Conservation (phyloP, 2,888 invertebrate genomes). For the Autographa gamma region DNA sequence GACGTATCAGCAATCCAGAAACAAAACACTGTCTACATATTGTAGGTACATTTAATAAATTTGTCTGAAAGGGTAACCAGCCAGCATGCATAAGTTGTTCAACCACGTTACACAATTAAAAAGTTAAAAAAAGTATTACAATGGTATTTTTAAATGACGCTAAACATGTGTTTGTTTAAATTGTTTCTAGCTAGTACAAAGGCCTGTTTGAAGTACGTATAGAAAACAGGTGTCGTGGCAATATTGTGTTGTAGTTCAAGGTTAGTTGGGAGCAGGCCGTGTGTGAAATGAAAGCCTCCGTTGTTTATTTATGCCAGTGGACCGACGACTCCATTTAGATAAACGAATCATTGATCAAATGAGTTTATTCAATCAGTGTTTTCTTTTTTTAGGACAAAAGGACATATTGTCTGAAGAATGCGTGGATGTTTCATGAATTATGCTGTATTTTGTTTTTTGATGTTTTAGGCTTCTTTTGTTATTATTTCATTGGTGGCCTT, state of each 20-base stretch:
- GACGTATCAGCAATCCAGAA: neutral
- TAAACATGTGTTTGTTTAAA: constrained; percentile 14
- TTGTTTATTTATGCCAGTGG: constrained; percentile 47
- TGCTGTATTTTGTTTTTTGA: no score
- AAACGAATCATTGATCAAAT: constrained; percentile 17
- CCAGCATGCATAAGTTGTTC: neutral
- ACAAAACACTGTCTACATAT: neutral
- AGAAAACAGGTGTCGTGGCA: constrained; percentile 35
- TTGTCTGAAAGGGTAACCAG: neutral
- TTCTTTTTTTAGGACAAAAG: neutral
- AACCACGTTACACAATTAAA: neutral
- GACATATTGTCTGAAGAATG: no score
- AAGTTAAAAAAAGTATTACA: neutral
- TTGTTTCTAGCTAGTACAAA: constrained; percentile 22
- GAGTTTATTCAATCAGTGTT: neutral
- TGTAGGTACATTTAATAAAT: neutral
- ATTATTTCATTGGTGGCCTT: neutral
- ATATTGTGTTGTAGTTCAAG: constrained; percentile 56
- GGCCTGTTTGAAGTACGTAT: constrained; percentile 19
- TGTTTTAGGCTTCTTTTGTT: no score
- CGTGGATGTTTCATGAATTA: no score
- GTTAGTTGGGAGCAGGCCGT: constrained; percentile 39
- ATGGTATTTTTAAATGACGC: neutral
- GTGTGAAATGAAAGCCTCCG: constrained; percentile 47
- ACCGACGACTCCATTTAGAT: constrained; percentile 35